These are phyloP conservation scores for Clusia tigrina DNA, from an alignment of 2,888 invertebrate species.

Conservation along the genomic window DNA sequence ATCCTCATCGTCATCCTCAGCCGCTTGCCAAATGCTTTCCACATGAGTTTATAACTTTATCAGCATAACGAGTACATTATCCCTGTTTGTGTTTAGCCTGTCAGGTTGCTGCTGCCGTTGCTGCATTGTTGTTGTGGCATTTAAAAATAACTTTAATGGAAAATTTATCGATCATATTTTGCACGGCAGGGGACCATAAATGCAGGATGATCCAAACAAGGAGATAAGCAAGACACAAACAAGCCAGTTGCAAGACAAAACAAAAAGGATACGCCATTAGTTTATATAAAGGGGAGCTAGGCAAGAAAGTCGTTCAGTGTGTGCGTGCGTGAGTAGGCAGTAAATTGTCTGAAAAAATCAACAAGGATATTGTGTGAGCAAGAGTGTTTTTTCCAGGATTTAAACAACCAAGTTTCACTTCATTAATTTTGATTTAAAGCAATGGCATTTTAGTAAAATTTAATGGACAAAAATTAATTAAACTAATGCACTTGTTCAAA, in stretches of 20 bases:
- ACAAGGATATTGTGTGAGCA: constrained; percentile 51
- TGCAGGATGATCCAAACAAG: constrained; percentile 30
- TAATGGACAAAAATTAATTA: constrained; percentile 43
- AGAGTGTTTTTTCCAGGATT: constrained; percentile 34
- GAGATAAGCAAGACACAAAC: constrained; percentile 28
- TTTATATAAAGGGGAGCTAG: neutral
- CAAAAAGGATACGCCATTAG: neutral
- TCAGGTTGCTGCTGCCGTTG: constrained; percentile 2
- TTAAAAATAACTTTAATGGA: constrained; percentile 61
- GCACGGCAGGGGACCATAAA: constrained; percentile 18
- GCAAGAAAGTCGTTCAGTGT: neutral
- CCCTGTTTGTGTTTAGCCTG: constrained; percentile 34
- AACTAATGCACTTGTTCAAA: constrained; percentile 43
- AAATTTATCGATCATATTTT: constrained; percentile 61
- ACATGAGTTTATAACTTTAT: constrained; percentile 59
- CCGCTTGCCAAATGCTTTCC: constrained; percentile 39
- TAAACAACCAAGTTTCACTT: constrained; percentile 45
- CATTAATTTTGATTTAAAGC: constrained; percentile 53
- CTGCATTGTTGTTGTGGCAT: constrained; percentile 50
- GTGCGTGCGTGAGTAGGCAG: constrained; percentile 39
- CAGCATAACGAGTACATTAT: constrained; percentile 60
- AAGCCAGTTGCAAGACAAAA: constrained; percentile 8
- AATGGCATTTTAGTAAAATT: neutral
- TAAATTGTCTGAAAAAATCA: constrained; percentile 53
- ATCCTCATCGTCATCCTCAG: constrained; percentile 11